A percentile compares a stretch with the other conserved stretches of the same genome.
These are phyloP conservation scores for Panurus biarmicus DNA, from an alignment of 2,113 vertebrate genomes.

Conservation along the genomic window DNA sequence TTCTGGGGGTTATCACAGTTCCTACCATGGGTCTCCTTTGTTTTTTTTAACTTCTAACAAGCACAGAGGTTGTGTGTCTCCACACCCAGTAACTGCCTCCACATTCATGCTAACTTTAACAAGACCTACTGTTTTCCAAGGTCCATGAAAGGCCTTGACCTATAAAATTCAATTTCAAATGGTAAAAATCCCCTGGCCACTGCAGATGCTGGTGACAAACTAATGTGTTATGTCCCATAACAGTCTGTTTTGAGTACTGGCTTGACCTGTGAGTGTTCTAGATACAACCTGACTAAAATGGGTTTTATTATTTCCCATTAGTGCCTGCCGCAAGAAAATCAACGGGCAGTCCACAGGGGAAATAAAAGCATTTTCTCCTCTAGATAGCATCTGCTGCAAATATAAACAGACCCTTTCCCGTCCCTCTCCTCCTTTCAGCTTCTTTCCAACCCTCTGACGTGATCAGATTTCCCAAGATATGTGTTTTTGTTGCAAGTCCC, in stretches of 20 bases:
- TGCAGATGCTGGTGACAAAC: conserved; percentile 46
- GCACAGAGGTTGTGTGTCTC: conserved; percentile 5
- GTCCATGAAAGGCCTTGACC: conserved; percentile 53
- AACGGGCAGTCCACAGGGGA: conserved; percentile 61
- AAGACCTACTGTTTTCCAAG: conserved; percentile 43
- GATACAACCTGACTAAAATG: conserved; percentile 68
- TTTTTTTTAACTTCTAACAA: conserved; percentile 10
- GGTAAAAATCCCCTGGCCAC: conserved; percentile 65
- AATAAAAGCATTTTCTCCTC: conserved; percentile 68
- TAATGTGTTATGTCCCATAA: conserved; percentile 64
- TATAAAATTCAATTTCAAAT: conserved; percentile 68
- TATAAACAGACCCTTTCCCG: conserved; percentile 50
- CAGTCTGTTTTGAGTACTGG: conserved; percentile 63
- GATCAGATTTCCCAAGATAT: not conserved
- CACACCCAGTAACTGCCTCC: conserved; percentile 18
- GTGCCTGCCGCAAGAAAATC: conserved; percentile 66
- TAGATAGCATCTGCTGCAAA: conserved; percentile 44
- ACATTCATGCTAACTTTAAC: not conserved
- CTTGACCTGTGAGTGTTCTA: conserved; percentile 74
- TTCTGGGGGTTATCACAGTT: not conserved
- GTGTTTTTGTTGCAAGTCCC: not conserved
- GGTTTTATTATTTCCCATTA: conserved; percentile 78
- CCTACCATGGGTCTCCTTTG: not conserved
- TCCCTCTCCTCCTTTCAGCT: not conserved
- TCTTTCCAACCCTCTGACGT: not conserved